Percentiles rank a stretch among this genome's conserved stretches.
Evolutionary conservation across 2,888 invertebrate species (phyloP).

Genomic region (Phyllotreta striolata): DNA sequence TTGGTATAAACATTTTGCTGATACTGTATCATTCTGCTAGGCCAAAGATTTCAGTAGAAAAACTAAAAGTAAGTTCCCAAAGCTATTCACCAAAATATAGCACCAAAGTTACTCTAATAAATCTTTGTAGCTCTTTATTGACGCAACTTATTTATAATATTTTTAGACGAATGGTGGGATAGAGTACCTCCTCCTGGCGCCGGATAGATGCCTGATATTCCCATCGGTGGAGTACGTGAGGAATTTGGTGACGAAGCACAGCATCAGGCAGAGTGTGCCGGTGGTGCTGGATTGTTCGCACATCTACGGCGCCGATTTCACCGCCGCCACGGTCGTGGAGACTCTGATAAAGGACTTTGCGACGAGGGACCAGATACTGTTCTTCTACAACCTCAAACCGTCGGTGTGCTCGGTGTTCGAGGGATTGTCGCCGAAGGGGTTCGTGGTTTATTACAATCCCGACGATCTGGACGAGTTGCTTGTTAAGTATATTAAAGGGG

Average conservation of each 20-base stretch:
- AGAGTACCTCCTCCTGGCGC: constrained; percentile 84
- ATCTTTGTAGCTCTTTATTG: background rate
- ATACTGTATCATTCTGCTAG: constrained; percentile 88
- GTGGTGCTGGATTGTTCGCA: constrained; percentile 89
- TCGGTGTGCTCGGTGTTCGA: constrained; percentile 83
- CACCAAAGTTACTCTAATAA: background rate
- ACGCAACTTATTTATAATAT: too few species aligned
- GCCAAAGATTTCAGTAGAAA: constrained; percentile 83
- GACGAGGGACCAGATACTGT: constrained; percentile 74
- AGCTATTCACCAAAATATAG: background rate
- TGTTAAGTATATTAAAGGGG: constrained; percentile 33
- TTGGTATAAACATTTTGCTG: constrained; percentile 82
- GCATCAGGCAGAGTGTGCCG: constrained; percentile 72
- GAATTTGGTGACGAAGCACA: constrained; percentile 83
- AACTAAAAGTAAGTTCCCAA: constrained; percentile 70
- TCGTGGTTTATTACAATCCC: constrained; percentile 79
- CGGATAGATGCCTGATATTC: constrained; percentile 88
- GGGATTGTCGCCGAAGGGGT: constrained; percentile 78
- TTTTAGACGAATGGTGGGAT: constrained; percentile 72
- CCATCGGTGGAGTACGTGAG: constrained; percentile 90
- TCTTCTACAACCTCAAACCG: constrained; percentile 87
- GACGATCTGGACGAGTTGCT: constrained; percentile 77
- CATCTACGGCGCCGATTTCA: constrained; percentile 88
- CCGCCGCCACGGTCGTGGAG: constrained; percentile 83
- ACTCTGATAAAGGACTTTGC: constrained; percentile 79